Base-by-base conservation (phyloP, 1,140 invertebrate species). In the Dinothrombium tinctorium region DNA sequence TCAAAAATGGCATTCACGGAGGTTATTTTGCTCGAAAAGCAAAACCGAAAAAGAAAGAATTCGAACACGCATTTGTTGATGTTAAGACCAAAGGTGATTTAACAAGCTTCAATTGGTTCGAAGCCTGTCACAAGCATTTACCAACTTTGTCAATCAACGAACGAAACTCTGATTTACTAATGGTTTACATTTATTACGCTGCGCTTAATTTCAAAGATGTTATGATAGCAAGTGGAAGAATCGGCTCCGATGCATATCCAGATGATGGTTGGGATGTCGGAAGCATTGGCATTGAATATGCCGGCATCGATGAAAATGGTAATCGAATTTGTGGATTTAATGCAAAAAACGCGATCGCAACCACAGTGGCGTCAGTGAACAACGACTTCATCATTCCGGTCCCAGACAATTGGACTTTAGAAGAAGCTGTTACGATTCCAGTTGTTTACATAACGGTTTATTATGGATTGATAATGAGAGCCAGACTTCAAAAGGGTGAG, bases 241-340 rank as follows among this genome's bases (percentile, higher is more conserved):
- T 96, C 24, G 77, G 86, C 21, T 83, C 83, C 20, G 87, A 95
- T 64, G 81, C 87, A 28, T 65, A 95, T 28, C 87, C 89, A n/a
- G 37, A 23, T 12, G 43, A 46, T n/a, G 12, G 95, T 21, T 12
- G n/a, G 9, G n/a, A 2, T 21, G 21, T 12, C n/a, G 11, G 8
- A 21, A 61, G n/a, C n/a, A 37, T 96, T 24, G 90, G 90, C 43
- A 64, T 95, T 49, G 89, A 96, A 59, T 95, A 90, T 54, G 71
- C 82, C 41, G 87, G 87, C 1, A 67, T 76, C 15, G 65, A 79
- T 47, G 25, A 22, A 12, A 57, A 63, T 0, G 87, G 86, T 12
- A 62, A 65, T 33, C 65, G 82, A 45, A 73, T 94, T 0, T 95
- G 95, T 89, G 89, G 87, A 41, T 76, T 94, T 66, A 71, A 92